Evolutionary conservation across 37 sponge, comb jelly and placozoan species (phyloP).

Genomic region (Chondrosia reniformis): DNA sequence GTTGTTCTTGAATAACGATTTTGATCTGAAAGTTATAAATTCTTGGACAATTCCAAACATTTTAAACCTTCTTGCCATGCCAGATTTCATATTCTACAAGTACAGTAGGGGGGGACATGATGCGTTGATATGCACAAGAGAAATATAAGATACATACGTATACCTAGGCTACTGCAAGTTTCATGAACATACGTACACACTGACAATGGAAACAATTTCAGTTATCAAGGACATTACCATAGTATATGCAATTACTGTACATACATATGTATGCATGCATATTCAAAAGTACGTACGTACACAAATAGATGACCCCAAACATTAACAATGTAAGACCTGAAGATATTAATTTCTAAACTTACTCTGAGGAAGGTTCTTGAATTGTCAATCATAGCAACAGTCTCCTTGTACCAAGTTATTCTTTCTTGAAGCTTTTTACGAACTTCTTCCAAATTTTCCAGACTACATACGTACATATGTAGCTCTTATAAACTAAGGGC

Average conservation of each 20-base stretch:
- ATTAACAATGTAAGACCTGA: background rate
- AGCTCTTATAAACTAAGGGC: background rate
- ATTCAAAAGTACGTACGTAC: background rate
- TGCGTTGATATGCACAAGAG: background rate
- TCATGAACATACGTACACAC: too few relatives aligned
- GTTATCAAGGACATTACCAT: too few relatives aligned
- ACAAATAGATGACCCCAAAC: background rate
- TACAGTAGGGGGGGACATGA: background rate
- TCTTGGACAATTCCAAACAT: constrained; percentile 35
- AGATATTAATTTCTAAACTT: background rate
- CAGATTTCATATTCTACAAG: background rate
- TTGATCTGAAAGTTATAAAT: constrained; percentile 46
- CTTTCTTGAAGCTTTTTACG: background rate
- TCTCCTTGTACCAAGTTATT: constrained; percentile 7
- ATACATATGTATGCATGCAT: background rate
- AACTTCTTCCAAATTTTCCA: background rate
- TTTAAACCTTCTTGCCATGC: background rate
- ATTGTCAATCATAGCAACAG: background rate
- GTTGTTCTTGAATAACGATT: constrained; percentile 65
- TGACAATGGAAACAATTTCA: too few relatives aligned
- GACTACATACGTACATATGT: constrained; percentile 9
- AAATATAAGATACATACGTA: too few relatives aligned
- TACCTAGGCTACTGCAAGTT: too few relatives aligned
- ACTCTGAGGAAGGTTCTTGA: background rate
- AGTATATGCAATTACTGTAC: too few relatives aligned